Percentiles rank a stretch among this genome's conserved stretches.
These are phyloP conservation scores for Amazona ochrocephala DNA, from an alignment of 2,797 vertebrate species.

Conservation along the genomic window DNA sequence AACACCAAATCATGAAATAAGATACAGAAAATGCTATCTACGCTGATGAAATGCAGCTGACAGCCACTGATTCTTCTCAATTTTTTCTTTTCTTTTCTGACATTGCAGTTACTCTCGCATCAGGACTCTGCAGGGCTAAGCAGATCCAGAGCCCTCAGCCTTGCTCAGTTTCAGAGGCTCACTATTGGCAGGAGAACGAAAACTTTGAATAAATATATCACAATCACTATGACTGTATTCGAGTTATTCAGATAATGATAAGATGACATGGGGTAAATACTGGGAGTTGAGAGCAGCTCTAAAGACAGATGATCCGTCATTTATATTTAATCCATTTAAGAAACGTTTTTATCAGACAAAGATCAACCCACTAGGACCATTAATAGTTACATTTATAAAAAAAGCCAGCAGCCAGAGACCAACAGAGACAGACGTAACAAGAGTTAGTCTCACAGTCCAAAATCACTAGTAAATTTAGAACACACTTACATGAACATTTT, in stretches of 20 bases:
- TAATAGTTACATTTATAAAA: slow-evolving; percentile 45
- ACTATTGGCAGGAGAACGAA: background rate
- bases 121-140: background rate
- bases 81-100: background rate
- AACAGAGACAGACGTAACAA: slow-evolving; percentile 27
- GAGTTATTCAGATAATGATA: slow-evolving; percentile 13
- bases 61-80: background rate
- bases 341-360: slow-evolving; percentile 14
- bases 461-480: slow-evolving; percentile 54
- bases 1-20: slow-evolving; percentile 36
- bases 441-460: background rate
- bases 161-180: slow-evolving; percentile 6
- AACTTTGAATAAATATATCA: slow-evolving; percentile 23
- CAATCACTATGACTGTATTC: background rate
- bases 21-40: slow-evolving; percentile 26
- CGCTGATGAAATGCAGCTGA: slow-evolving; percentile 51
- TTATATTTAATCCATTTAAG: slow-evolving; percentile 54
- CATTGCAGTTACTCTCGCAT: background rate
- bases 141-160: slow-evolving; percentile 19
- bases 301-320: background rate
- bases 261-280: background rate
- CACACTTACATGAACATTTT: background rate
- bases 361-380: slow-evolving; percentile 27
- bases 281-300: background rate
- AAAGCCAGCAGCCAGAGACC: slow-evolving; percentile 19